Percentiles rank a stretch among this genome's conserved stretches.
Conservation (phyloP, 30 jellyfish, hydroid and myxozoan genomes). For the Chironex yamaguchii region DNA sequence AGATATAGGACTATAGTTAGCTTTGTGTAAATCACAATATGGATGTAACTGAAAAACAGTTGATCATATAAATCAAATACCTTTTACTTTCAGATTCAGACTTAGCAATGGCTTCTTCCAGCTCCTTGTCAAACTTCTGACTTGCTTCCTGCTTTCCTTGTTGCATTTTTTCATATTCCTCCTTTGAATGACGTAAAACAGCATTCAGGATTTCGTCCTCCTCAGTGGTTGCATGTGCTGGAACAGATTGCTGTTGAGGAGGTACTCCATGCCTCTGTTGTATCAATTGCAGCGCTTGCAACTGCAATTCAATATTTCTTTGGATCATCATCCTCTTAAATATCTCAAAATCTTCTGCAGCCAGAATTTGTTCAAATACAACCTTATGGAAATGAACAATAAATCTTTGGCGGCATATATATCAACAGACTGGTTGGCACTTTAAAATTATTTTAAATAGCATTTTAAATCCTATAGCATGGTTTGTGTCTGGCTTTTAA, state of each 20-base stretch:
- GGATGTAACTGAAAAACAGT: no score
- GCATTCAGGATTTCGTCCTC: constrained; percentile 83
- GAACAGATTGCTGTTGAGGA: neutral
- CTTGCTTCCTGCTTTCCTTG: constrained; percentile 29
- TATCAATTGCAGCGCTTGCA: constrained; percentile 92
- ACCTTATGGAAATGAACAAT: constrained; percentile 52
- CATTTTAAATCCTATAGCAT: no score
- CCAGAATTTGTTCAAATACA: constrained; percentile 96
- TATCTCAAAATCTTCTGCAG: constrained; percentile 93
- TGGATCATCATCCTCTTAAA: constrained; percentile 97
- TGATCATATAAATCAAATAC: no score
- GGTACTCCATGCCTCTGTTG: constrained; percentile 74
- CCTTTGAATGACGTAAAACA: constrained; percentile 77
- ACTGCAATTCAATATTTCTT: constrained; percentile 86
- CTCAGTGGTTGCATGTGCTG: constrained; percentile 15
- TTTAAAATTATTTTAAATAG: no score
- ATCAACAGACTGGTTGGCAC: no score
- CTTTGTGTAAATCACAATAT: no score
- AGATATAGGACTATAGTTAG: no score
- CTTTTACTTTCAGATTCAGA: no score
- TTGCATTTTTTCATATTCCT: constrained; percentile 76
- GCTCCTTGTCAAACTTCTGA: neutral
- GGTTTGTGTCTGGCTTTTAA: no score
- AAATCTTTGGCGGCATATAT: no score
- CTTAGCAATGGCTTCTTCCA: constrained; percentile 51